Conservation (phyloP, 2,888 invertebrate species). For the Eristalinus sepulchralis region DNA sequence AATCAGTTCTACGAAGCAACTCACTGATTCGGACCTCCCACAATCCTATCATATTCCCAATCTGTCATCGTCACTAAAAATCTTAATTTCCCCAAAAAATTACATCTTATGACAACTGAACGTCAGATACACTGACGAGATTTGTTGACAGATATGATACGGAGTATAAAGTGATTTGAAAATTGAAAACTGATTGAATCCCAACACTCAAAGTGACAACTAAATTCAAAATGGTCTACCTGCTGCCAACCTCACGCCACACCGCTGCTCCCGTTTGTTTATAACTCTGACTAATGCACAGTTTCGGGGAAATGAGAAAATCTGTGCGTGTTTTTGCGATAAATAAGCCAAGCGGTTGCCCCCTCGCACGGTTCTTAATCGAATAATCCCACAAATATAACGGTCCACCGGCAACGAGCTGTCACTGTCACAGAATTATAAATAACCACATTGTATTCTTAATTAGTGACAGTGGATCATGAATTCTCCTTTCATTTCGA, state of each 20-base stretch:
- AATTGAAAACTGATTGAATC: background rate
- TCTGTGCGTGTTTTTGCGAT: background rate
- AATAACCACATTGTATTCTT: background rate
- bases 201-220: background rate
- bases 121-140: background rate
- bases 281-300: background rate
- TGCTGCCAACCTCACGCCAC: background rate
- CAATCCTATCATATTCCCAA: background rate
- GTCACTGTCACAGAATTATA: background rate
- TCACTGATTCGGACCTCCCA: background rate
- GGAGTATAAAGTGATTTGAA: background rate
- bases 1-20: background rate
- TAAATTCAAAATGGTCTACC: background rate
- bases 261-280: background rate
- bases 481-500: background rate
- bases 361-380: background rate
- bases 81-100: background rate
- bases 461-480: background rate
- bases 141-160: background rate
- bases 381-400: background rate
- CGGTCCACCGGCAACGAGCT: background rate
- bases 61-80: background rate
- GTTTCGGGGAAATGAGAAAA: background rate
- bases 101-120: background rate
- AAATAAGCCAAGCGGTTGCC: background rate